These are phyloP conservation scores for Homalodisca vitripennis DNA, from an alignment of 1,140 invertebrate genomes.

Conservation along the genomic window DNA sequence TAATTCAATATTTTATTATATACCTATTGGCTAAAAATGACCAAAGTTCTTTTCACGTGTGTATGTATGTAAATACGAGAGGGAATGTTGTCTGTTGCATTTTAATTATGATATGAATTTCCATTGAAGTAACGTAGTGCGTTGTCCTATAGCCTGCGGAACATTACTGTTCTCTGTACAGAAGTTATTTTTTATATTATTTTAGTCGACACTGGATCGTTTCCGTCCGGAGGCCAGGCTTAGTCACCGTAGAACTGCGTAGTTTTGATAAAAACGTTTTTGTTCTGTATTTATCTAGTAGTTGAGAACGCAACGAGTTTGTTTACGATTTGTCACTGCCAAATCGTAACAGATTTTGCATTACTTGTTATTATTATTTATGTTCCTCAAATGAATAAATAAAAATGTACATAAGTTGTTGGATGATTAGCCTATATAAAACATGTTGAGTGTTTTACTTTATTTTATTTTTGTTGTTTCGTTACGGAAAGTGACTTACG, in stretches of 20 bases:
- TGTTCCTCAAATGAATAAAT: background rate
- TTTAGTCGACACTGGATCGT: background rate
- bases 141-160: background rate
- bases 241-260: background rate
- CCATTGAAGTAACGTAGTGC: background rate
- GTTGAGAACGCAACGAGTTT: too few relatives aligned
- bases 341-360: too few relatives aligned
- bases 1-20: too few relatives aligned
- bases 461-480: background rate
- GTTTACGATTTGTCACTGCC: too few relatives aligned
- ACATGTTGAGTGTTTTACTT: background rate
- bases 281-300: too few relatives aligned
- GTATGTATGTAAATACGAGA: background rate
- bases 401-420: background rate
- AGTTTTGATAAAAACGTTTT: background rate
- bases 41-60: background rate
- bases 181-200: background rate
- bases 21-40: background rate
- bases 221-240: background rate
- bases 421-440: background rate
- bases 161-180: background rate
- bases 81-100: background rate
- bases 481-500: background rate
- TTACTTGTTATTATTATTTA: background rate
- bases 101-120: background rate